Evolutionary conservation across 2,113 vertebrate species (phyloP), one percentile per base, ranked within the genome.

Genomic region (Salvator merianae): DNA sequence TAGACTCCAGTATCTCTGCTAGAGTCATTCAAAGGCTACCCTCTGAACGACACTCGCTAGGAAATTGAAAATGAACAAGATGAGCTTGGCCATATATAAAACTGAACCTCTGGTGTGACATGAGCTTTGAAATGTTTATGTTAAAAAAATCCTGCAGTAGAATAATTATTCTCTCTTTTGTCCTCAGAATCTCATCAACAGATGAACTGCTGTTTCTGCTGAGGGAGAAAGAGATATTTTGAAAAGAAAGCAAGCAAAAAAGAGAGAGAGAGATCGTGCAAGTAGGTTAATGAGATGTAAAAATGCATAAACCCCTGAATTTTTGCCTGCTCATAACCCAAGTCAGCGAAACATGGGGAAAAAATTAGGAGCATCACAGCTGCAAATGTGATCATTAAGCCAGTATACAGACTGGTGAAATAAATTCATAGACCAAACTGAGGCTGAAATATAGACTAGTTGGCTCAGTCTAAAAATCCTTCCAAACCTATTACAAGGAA

Each of bases 51-150:
- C 63, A 74, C 9, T 76, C 68, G 76, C 82, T 1, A 69, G 83
- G 82, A 93, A 93, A 94, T 63, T 86, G 91, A 93, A 92, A 94
- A 87, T 80, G 69, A 93, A 81, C 47, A 87, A 82, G 76, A 88
- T 34, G 32, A 88, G 90, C 83, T 72, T 80, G 30, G 40, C 70
- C 85, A 92, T 91, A 94, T 95, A 88, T 86, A 94, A 20, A 59
- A 93, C 83, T 81, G 43, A 74, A 92, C 40, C 84, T 86, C 47
- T 77, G 87, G 76, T 69, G 81, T 93, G 91, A 89, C 84, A 88
- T 1, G 63, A 63, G 36, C 77, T 89, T 14, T 0, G 86, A 77
- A 91, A 87, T 85, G 90, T 86, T 88, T 85, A 87, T 77, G 81
- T 81, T 81, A 62, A n/a, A 53, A 82, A 87, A 85, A 83, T 7